These are phyloP conservation scores for Deilephila elpenor DNA, from an alignment of 2,888 invertebrate species.

Conservation along the genomic window DNA sequence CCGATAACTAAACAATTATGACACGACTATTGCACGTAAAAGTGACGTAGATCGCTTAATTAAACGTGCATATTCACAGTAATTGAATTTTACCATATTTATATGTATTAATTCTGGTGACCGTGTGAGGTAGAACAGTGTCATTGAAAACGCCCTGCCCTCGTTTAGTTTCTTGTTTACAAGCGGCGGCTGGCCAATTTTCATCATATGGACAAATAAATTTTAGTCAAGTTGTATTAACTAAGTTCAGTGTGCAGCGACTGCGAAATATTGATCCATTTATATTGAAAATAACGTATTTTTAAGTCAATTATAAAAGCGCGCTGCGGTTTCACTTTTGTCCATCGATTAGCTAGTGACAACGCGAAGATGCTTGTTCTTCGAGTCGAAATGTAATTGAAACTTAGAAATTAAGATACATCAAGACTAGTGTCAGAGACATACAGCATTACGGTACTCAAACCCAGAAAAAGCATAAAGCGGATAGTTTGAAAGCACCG, in stretches of 20 bases:
- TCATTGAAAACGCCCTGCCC: conserved; percentile 78
- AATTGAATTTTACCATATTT: conserved; percentile 34
- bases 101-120: conserved; percentile 63
- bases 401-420: no score
- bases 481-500: no score
- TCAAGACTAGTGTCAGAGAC: no score
- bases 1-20: no score
- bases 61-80: background rate
- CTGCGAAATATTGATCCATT: conserved; percentile 52
- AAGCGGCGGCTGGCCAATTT: conserved; percentile 60
- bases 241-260: conserved; percentile 39
- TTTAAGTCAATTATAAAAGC: no score
- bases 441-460: no score
- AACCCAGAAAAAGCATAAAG: no score
- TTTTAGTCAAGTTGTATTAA: conserved; percentile 61
- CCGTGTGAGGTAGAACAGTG: conserved; percentile 59
- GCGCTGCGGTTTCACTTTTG: no score
- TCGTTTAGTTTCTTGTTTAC: conserved; percentile 54
- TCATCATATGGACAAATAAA: conserved; percentile 71
- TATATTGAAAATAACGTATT: background rate
- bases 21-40: background rate
- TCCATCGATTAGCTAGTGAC: no score
- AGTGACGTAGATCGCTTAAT: background rate
- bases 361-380: no score
- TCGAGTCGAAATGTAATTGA: no score